Evolutionary conservation across 1,140 invertebrate genomes (phyloP).

Genomic region (Sycophila sp.): DNA sequence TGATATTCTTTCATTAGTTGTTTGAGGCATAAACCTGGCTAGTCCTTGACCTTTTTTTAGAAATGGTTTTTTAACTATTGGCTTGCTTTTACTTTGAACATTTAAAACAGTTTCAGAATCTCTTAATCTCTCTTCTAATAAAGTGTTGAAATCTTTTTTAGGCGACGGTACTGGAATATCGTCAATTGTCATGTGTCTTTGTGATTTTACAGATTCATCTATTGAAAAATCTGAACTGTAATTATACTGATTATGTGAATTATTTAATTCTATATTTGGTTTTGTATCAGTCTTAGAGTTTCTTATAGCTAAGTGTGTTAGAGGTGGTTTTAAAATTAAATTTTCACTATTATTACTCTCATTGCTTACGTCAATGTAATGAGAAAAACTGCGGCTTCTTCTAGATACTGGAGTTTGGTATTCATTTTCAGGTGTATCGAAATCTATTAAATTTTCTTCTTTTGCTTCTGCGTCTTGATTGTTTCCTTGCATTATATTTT

Average conservation of each 20-base stretch:
- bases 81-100: constrained; percentile 28
- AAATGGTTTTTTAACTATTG: constrained; percentile 55
- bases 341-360: constrained; percentile 10
- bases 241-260: constrained; percentile 16
- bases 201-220: constrained; percentile 43
- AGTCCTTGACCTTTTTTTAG: constrained; percentile 65
- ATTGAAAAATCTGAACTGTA: constrained; percentile 36
- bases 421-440: constrained; percentile 28
- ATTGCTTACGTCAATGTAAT: background rate
- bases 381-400: constrained; percentile 10
- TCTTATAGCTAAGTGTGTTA: constrained; percentile 1
- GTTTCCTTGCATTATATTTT: background rate
- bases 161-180: constrained; percentile 61
- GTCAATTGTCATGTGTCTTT: constrained; percentile 48
- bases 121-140: constrained; percentile 60
- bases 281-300: background rate
- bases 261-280: constrained; percentile 3
- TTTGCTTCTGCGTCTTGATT: background rate
- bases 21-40: constrained; percentile 53
- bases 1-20: constrained; percentile 4
- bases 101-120: constrained; percentile 39
- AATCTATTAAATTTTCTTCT: constrained; percentile 23
- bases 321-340: background rate
- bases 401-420: background rate
- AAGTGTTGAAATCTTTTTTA: constrained; percentile 59